These are phyloP conservation scores for Phymanthus crucifer DNA, from an alignment of 92 coral and sea anemone species.

Conservation along the genomic window DNA sequence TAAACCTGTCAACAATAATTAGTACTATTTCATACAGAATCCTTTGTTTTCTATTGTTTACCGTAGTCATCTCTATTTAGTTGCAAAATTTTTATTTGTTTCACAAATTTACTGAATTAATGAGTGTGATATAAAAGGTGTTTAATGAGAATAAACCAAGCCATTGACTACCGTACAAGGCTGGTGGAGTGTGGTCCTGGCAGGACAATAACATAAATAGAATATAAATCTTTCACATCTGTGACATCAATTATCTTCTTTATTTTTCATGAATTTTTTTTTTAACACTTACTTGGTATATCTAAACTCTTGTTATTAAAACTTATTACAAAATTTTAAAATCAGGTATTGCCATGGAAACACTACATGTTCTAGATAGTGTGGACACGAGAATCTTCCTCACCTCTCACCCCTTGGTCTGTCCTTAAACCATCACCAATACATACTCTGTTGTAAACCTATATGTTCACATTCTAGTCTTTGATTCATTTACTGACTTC, in stretches of 20 bases:
- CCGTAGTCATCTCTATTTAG: too few species aligned
- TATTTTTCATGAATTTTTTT: neutral
- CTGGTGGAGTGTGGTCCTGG: too few species aligned
- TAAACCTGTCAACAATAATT: too few species aligned
- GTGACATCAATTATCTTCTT: neutral
- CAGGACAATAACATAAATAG: too few species aligned
- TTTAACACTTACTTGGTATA: neutral
- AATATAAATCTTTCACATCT: neutral
- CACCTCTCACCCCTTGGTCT: neutral
- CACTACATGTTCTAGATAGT: neutral
- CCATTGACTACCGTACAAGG: too few species aligned
- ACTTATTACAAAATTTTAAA: neutral
- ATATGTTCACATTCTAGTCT: neutral
- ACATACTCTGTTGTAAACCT: neutral
- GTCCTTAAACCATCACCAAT: neutral
- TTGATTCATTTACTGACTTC: slow-evolving; percentile 73
- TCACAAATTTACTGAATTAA: too few species aligned
- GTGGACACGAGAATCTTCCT: neutral
- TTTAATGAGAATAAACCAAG: too few species aligned
- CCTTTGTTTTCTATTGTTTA: too few species aligned
- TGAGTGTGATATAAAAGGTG: too few species aligned
- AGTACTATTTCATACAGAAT: too few species aligned
- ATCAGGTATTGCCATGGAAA: neutral
- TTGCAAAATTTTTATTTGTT: too few species aligned
- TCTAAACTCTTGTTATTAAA: neutral